Base-by-base conservation (phyloP, 2,113 vertebrate species). In the Nymphicus hollandicus region DNA sequence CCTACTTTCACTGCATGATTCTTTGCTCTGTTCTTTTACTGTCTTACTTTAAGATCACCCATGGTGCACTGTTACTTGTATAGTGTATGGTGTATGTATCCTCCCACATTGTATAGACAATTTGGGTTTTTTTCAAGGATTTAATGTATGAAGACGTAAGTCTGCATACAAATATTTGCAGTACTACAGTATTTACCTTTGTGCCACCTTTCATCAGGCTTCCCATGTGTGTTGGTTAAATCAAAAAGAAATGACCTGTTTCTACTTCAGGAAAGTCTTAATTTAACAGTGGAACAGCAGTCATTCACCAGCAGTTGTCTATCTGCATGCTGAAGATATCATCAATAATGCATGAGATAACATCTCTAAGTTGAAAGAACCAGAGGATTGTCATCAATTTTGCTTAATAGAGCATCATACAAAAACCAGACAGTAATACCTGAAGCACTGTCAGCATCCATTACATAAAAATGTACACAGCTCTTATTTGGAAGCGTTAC, bases 291-390 rank as follows among this genome's bases (percentile, higher is more conserved):
- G 37, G 85, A 61, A 78, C 79, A 87, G 82, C 84, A 86, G 33
- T 89, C 84, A 20, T 79, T 90, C 91, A 92, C 96, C 92, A 97
- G 85, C 93, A 92, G 61, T 88, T 96, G 65, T 96, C 96, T 93
- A 20, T 97, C 95, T 97, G 94, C 68, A 61, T 84, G 92, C 94
- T 86, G 94, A 90, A 58, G 68, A 2, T 90, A 80, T 61, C 80
- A 95, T 97, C 96, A 97, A 24, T 95, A 96, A 97, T 97, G 97
- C 86, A 92, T 74, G 70, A 96, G 92, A 91, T 68, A 70, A 73
- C 94, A 88, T 81, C 81, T 97, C 96, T 69, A 85, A 85, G 94
- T 82, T 94, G 95, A 83, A 91, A 72, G 95, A 96, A 50, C 58
- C 89, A 90, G 71, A 53, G 89, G 84, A 39, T n/a, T 95, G 92